Evolutionary conservation across 2,113 vertebrate species (phyloP), one percentile per base, ranked within the genome.

Genomic region (Elgaria multicarinata): DNA sequence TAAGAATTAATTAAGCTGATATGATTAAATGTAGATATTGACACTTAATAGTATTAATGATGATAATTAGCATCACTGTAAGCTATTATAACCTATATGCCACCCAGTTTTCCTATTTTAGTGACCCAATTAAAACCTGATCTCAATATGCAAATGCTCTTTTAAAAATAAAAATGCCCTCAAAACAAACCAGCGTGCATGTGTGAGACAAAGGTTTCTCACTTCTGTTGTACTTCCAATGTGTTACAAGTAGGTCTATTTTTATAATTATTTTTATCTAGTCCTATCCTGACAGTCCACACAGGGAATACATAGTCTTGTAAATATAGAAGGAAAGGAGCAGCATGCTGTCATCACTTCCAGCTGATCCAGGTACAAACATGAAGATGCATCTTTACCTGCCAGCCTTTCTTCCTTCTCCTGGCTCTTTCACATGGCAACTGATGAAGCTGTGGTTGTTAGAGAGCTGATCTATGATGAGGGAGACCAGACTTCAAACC

Each of bases 21-120:
- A 95, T 96, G 6, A 69, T 31, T 16, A 97, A 95, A 94, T 87
- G 90, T 92, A 94, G 93, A 97, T 97, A 97, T 95, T 97, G 96
- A 97, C 96, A 96, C 93, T 96, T 95, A 94, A 97, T 96, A 97
- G 96, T 97, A 97, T 96, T 97, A 96, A 96, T 97, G 97, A 96
- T 97, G 97, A 96, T 97, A 97, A 97, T 97, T 97, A 97, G 94
- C 94, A 94, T 91, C 90, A 94, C 96, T 97, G 96, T 94, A 85
- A 94, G 92, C 93, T 96, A 94, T 92, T 94, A 95, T 96, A 95
- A 96, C 94, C 96, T 97, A 96, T 95, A 94, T 96, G 96, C n/a
- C n/a, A n/a, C n/a, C n/a, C n/a, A n/a, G n/a, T n/a, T n/a, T 93
- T 89, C 92, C 95, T 92, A 91, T 94, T 93, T 93, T 92, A 87